These are phyloP conservation scores for Aphodius sticticus DNA, from an alignment of 2,888 invertebrate species.

Conservation along the genomic window DNA sequence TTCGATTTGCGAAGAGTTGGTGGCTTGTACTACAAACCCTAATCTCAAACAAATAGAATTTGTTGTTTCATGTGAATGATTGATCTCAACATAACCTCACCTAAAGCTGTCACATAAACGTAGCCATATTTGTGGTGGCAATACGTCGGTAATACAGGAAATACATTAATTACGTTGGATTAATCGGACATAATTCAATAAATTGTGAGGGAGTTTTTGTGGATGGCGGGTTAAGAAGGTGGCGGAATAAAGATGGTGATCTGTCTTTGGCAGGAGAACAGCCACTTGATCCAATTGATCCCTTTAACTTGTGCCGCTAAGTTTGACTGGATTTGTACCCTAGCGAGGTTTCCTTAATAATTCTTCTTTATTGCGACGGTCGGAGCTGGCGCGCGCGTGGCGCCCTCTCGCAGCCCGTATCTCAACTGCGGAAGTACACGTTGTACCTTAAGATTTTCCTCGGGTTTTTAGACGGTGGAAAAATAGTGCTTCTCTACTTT, in stretches of 20 bases:
- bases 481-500: background rate
- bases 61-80: no score
- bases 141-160: no score
- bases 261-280: conserved; percentile 40
- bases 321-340: conserved; percentile 61
- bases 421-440: conserved; percentile 4
- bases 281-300: conserved; percentile 58
- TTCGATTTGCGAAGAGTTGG: no score
- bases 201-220: conserved; percentile 20
- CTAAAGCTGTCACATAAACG: no score
- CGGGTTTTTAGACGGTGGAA: background rate
- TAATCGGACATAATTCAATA: background rate
- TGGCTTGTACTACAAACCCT: no score
- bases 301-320: conserved; percentile 60
- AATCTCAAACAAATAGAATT: no score
- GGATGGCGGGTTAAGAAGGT: background rate
- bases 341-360: conserved; percentile 60
- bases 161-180: background rate
- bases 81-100: no score
- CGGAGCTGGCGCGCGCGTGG: conserved; percentile 33
- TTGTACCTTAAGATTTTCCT: background rate
- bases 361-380: conserved; percentile 60
- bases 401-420: background rate
- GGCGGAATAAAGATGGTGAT: conserved; percentile 30
- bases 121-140: no score